Evolutionary conservation across 1,140 invertebrate species (phyloP), one percentile per base, ranked within the genome.

Genomic region (Vanessa atalanta): DNA sequence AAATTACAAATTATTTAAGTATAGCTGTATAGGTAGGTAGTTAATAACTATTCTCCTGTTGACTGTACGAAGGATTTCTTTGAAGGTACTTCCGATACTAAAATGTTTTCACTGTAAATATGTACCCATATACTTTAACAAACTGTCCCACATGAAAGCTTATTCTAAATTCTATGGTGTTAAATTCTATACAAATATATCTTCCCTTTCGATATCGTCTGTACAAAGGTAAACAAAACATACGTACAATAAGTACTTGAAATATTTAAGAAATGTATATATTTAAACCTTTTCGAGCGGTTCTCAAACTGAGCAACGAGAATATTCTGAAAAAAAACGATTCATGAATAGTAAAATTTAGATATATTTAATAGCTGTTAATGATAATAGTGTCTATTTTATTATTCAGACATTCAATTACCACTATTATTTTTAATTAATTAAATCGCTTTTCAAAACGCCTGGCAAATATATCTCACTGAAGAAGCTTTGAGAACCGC

Each of bases 61-160:
- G 67, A 55, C 67, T 69, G 53, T 60, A 67, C 37, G 26, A 47
- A 9, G 15, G 20, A 20, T 69, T 60, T 16, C 26, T 55, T 16
- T 60, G 13, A 60, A 43, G 53, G 43, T 60, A 57, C 57, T n/a
- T 61, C 57, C 57, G 12, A 61, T 61, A 37, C 57, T 61, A 61
- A 61, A 61, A 61, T n/a, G 57, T 31, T 6, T 23, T 57, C 57
- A 61, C 57, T 61, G 57, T 61, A 61, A 61, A 61, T 61, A 57
- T 23, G 8, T 61, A 37, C 14, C 14, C 5, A 37, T 61, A 37
- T 61, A 61, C 14, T 61, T 31, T 61, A 61, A 61, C 57, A 55
- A 20, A n/a, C 53, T 61, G 23, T 61, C 57, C 57, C 57, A 37
- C 7, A 57, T 16, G 31, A 61, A 37, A 31, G 57, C 57, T 61